phyloP scores from a whole-genome alignment of 37 sponge, comb jelly and placozoan genomes.

The Haliclona indistincta region DNA sequence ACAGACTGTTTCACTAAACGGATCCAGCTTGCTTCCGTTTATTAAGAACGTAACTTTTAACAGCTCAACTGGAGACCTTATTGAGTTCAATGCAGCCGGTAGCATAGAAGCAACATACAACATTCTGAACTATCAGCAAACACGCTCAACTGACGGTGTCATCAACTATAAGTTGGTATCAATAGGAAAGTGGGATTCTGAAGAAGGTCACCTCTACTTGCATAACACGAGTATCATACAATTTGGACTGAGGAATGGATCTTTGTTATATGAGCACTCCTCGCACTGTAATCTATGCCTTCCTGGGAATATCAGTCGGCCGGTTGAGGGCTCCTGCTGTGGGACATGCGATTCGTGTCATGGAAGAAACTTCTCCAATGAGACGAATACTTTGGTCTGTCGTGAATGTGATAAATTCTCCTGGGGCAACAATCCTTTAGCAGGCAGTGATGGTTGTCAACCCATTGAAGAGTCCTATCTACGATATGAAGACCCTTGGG shows the following conservation, averaged over 20 bases:
- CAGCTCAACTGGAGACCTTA: slow-evolving; percentile 7
- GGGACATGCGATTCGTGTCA: slow-evolving; percentile 55
- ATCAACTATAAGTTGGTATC: neutral
- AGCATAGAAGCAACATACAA: slow-evolving; percentile 24
- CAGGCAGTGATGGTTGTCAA: slow-evolving; percentile 43
- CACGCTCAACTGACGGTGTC: neutral
- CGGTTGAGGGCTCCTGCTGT: slow-evolving; percentile 49
- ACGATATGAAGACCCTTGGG: neutral
- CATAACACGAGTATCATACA: neutral
- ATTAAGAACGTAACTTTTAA: slow-evolving; percentile 55
- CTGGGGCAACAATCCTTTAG: slow-evolving; percentile 52
- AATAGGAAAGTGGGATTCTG: slow-evolving; percentile 48
- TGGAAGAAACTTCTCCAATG: slow-evolving; percentile 27
- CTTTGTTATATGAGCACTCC: neutral
- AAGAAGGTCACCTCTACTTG: neutral
- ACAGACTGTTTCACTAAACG: slow-evolving; percentile 17
- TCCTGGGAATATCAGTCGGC: neutral
- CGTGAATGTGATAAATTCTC: slow-evolving; percentile 23
- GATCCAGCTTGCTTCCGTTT: slow-evolving; percentile 5
- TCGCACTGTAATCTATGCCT: slow-evolving; percentile 12
- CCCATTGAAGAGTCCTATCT: slow-evolving; percentile 2
- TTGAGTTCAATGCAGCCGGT: slow-evolving; percentile 48
- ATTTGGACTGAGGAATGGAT: slow-evolving; percentile 27
- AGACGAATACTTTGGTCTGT: slow-evolving; percentile 15
- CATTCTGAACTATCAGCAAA: slow-evolving; percentile 41